Evolutionary conservation across 2,888 invertebrate species (phyloP).

Genomic region (Chymomyza fuscimana): DNA sequence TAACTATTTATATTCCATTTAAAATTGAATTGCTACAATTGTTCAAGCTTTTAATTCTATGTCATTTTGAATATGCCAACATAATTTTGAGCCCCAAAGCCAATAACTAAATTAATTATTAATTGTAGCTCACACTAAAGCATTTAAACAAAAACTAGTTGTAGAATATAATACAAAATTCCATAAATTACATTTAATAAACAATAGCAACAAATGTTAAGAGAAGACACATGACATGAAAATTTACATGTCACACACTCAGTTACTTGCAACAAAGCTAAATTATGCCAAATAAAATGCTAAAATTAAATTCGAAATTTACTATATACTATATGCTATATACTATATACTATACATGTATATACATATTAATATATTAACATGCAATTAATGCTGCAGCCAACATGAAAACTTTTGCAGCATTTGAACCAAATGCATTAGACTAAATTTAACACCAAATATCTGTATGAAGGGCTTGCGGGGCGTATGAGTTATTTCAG

Average conservation of each 20-base stretch:
- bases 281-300: conserved; percentile 28
- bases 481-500: conserved; percentile 22
- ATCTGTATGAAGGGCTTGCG: conserved; percentile 7
- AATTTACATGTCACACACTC: not conserved
- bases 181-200: not conserved
- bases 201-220: not conserved
- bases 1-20: not conserved
- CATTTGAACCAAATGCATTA: conserved; percentile 23
- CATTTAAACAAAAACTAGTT: conserved; percentile 4
- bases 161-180: not conserved
- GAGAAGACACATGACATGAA: not conserved
- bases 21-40: not conserved
- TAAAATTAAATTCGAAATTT: conserved; percentile 21
- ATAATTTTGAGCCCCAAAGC: conserved; percentile 4
- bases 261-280: not conserved
- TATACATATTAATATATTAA: conserved; percentile 50
- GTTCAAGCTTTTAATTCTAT: not conserved
- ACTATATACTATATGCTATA: not conserved
- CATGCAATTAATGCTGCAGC: conserved; percentile 58
- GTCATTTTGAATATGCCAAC: not conserved
- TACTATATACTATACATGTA: not conserved
- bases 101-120: conserved; percentile 32
- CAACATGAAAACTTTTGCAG: conserved; percentile 27
- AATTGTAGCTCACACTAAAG: conserved; percentile 41
- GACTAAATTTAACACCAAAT: conserved; percentile 32